A percentile compares a stretch with the other conserved stretches of the same genome.
Conservation (phyloP, 2,888 invertebrate species). For the Latheticus oryzae region DNA sequence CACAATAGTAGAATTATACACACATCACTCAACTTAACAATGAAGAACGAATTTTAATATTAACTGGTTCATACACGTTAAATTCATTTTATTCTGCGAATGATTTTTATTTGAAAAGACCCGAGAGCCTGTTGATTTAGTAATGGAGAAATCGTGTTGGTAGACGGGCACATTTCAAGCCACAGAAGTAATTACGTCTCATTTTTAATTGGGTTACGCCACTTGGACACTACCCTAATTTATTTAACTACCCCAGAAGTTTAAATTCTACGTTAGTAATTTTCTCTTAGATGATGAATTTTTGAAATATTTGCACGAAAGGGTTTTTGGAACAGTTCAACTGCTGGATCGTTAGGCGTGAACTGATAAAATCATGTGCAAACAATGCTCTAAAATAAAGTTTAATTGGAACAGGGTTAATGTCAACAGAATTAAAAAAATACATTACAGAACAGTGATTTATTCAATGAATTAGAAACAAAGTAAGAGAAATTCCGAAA, state of each 20-base stretch:
- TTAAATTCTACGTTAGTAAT: constrained; percentile 32
- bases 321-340: too few relatives aligned
- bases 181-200: constrained; percentile 39
- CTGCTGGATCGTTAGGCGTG: constrained; percentile 1
- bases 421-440: constrained; percentile 14
- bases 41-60: too few relatives aligned
- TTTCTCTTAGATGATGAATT: neutral
- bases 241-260: constrained; percentile 34
- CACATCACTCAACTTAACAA: too few relatives aligned
- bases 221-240: constrained; percentile 37
- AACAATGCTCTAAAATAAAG: constrained; percentile 6
- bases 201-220: constrained; percentile 40
- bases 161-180: constrained; percentile 29
- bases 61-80: too few relatives aligned
- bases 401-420: constrained; percentile 11
- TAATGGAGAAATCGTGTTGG: constrained; percentile 35
- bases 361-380: too few relatives aligned
- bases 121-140: constrained; percentile 32
- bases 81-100: too few relatives aligned
- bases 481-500: too few relatives aligned
- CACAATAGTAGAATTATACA: too few relatives aligned
- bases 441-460: too few relatives aligned
- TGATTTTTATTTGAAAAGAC: constrained; percentile 7
- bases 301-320: constrained; percentile 1
- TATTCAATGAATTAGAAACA: too few relatives aligned